phyloP scores from a whole-genome alignment of 2,113 vertebrate genomes.

The Caranx ignobilis region DNA sequence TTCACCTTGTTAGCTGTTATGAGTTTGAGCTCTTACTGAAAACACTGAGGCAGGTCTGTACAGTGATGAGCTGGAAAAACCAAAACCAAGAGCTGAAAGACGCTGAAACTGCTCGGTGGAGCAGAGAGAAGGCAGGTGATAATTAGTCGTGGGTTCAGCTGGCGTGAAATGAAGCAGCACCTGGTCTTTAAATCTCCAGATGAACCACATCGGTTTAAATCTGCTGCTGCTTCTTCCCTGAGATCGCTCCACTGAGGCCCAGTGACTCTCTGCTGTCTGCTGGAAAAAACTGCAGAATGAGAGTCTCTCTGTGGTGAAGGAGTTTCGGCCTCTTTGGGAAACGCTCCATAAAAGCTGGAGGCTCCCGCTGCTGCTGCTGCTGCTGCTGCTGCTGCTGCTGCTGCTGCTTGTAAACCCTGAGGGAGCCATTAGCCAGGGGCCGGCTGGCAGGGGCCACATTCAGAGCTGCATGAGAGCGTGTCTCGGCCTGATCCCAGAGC shows the following conservation, averaged over 20 bases:
- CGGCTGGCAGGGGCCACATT: conserved; percentile 55
- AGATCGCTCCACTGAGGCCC: conserved; percentile 2
- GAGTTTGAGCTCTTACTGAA: too few relatives aligned
- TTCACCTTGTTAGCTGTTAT: too few relatives aligned
- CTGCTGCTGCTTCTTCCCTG: not conserved
- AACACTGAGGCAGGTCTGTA: not conserved
- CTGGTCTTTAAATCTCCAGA: not conserved
- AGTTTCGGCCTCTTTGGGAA: conserved; percentile 54
- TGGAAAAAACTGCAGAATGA: conserved; percentile 27
- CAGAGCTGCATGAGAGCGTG: conserved; percentile 39
- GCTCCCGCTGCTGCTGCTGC: conserved; percentile 48
- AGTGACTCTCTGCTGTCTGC: not conserved
- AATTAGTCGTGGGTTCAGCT: too few relatives aligned
- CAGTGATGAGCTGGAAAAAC: not conserved
- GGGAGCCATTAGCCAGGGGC: conserved; percentile 59
- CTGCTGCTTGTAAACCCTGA: conserved; percentile 56
- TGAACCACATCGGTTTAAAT: not conserved
- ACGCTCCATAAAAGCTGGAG: conserved; percentile 55
- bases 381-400: too few relatives aligned
- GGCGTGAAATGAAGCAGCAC: not conserved
- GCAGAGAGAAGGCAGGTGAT: too few relatives aligned
- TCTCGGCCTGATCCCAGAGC: conserved; percentile 49
- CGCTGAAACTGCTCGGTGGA: too few relatives aligned
- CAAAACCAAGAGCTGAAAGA: too few relatives aligned
- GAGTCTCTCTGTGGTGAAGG: conserved; percentile 19